These are phyloP conservation scores for Lasioglossum figueresi DNA, from an alignment of 2,888 invertebrate genomes.

Conservation along the genomic window DNA sequence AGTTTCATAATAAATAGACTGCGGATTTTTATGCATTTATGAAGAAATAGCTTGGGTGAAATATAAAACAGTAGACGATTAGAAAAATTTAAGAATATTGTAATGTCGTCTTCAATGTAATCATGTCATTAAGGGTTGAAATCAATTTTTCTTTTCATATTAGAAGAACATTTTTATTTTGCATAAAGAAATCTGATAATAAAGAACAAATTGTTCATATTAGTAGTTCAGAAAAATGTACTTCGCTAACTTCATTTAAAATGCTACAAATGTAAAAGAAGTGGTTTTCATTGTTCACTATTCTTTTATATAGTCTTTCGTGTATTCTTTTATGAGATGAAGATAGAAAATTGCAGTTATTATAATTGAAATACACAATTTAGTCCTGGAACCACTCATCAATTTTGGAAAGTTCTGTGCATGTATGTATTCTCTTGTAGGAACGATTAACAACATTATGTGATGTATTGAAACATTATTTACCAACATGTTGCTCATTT, in stretches of 20 bases:
- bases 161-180: too few species aligned
- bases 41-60: too few species aligned
- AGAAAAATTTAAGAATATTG: too few species aligned
- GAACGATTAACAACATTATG: slow-evolving; percentile 84
- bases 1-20: neutral
- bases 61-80: too few species aligned
- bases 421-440: slow-evolving; percentile 66
- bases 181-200: too few species aligned
- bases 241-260: neutral
- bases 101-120: too few species aligned
- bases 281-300: neutral
- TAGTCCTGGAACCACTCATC: neutral
- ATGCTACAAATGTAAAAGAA: neutral
- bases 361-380: neutral
- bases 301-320: too few species aligned
- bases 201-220: neutral
- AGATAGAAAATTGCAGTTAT: neutral
- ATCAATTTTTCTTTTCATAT: too few species aligned
- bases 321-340: neutral
- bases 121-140: too few species aligned
- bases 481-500: slow-evolving; percentile 84
- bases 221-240: neutral
- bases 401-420: neutral
- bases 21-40: too few species aligned
- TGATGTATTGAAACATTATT: slow-evolving; percentile 81